These are phyloP conservation scores for Ctenopoma multispine DNA, from an alignment of 2,797 vertebrate species.

Conservation along the genomic window DNA sequence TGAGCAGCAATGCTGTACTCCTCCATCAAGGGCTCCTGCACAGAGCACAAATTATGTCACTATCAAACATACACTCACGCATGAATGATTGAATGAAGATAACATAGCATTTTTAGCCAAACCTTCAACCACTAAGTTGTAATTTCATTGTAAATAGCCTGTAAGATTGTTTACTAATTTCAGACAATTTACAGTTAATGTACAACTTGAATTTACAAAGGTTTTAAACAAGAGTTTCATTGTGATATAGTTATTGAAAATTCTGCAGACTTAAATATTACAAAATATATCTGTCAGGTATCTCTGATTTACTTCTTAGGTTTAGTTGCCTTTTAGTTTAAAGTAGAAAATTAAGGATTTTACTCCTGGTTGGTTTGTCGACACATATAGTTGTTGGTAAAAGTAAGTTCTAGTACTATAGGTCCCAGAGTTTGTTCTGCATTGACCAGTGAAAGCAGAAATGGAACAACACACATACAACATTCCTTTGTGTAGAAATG, in stretches of 20 bases:
- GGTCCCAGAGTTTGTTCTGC: not conserved
- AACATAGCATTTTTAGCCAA: not conserved
- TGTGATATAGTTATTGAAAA: no score
- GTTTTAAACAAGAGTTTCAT: no score
- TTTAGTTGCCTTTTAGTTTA: not conserved
- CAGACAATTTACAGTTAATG: no score
- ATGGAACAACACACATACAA: no score
- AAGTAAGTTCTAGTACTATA: not conserved
- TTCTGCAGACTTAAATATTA: no score
- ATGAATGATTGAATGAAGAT: not conserved
- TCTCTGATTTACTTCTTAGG: no score
- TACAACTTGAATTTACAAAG: no score
- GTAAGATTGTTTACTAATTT: no score
- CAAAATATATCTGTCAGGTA: no score
- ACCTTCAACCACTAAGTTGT: not conserved
- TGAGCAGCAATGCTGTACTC: constrained; percentile 98
- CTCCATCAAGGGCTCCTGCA: constrained; percentile 95
- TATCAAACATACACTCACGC: not conserved
- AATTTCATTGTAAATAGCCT: no score
- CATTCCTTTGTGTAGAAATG: no score
- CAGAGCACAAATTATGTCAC: not conserved
- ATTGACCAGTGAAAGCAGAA: not conserved
- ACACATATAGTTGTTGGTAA: no score
- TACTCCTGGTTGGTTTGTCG: not conserved
- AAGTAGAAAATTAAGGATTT: not conserved